phyloP scores from a whole-genome alignment of 2,888 invertebrate genomes.

The Axea sp. region DNA sequence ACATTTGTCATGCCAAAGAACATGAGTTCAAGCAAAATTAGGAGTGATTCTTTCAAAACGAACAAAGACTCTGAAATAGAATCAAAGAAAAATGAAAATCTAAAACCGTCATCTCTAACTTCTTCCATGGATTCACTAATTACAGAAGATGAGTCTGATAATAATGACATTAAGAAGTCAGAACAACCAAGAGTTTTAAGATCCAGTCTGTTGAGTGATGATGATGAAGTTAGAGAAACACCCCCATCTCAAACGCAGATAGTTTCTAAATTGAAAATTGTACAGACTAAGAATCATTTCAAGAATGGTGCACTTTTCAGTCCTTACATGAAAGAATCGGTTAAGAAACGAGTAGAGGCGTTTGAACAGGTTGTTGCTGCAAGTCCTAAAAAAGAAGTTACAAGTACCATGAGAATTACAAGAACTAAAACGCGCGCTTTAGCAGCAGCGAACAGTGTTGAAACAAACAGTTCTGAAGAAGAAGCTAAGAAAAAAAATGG shows the following conservation, averaged over 20 bases:
- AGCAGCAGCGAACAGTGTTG: slow-evolving; percentile 74
- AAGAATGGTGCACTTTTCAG: slow-evolving; percentile 79
- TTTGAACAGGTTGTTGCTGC: slow-evolving; percentile 81
- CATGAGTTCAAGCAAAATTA: background rate
- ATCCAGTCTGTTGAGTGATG: slow-evolving; percentile 62
- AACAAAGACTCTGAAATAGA: slow-evolving; percentile 11
- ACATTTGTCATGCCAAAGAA: slow-evolving; percentile 68
- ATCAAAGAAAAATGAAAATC: background rate
- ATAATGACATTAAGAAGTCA: slow-evolving; percentile 66
- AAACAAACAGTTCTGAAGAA: background rate
- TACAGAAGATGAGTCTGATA: slow-evolving; percentile 77
- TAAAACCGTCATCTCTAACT: background rate
- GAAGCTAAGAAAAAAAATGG: background rate
- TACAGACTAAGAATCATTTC: slow-evolving; percentile 68
- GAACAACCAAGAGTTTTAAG: slow-evolving; percentile 58
- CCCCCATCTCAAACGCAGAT: slow-evolving; percentile 63
- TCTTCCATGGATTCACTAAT: slow-evolving; percentile 66
- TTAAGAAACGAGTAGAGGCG: slow-evolving; percentile 83
- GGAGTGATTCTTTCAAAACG: slow-evolving; percentile 14
- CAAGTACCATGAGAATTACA: slow-evolving; percentile 77
- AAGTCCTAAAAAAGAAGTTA: slow-evolving; percentile 66
- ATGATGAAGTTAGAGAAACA: slow-evolving; percentile 67
- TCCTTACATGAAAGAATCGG: slow-evolving; percentile 82
- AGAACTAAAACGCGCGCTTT: slow-evolving; percentile 82
- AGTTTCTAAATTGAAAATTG: background rate